Conservation (phyloP, 2,113 vertebrate genomes). For the Paramormyrops kingsleyae region DNA sequence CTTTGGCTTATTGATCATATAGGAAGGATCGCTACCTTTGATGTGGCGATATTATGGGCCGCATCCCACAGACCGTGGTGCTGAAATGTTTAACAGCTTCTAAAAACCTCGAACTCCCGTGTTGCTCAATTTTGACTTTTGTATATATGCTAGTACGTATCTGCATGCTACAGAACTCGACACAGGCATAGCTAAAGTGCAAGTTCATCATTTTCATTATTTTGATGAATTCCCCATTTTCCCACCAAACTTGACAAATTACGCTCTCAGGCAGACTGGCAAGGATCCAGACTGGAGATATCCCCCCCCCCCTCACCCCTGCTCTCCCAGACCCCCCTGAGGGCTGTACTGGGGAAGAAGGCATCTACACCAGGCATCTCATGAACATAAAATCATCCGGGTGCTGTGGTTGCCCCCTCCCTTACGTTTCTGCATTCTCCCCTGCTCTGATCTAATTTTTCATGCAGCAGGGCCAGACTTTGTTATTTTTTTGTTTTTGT, state of each 20-base stretch:
- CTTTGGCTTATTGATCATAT: not conserved
- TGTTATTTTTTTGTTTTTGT: not conserved
- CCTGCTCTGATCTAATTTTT: not conserved
- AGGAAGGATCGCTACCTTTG: not conserved
- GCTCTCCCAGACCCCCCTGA: not conserved
- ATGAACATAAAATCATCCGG: not conserved
- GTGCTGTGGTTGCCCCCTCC: not conserved
- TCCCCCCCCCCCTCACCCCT: not conserved
- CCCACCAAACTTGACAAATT: not conserved
- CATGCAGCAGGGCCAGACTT: not conserved
- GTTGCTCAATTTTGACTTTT: not conserved
- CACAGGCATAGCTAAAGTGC: not conserved
- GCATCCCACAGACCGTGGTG: not conserved
- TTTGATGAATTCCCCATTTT: not conserved
- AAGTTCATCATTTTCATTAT: not conserved
- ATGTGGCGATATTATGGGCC: not conserved
- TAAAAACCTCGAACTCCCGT: not conserved
- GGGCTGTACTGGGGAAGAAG: not conserved
- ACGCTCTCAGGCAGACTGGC: not conserved
- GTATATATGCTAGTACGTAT: not conserved
- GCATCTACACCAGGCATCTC: not conserved
- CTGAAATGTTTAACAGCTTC: not conserved
- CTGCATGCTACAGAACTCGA: not conserved
- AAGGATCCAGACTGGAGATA: not conserved
- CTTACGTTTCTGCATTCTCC: conserved; percentile 5